Evolutionary conservation across 2,113 vertebrate genomes (phyloP).

Genomic region (Empidonax alnorum): DNA sequence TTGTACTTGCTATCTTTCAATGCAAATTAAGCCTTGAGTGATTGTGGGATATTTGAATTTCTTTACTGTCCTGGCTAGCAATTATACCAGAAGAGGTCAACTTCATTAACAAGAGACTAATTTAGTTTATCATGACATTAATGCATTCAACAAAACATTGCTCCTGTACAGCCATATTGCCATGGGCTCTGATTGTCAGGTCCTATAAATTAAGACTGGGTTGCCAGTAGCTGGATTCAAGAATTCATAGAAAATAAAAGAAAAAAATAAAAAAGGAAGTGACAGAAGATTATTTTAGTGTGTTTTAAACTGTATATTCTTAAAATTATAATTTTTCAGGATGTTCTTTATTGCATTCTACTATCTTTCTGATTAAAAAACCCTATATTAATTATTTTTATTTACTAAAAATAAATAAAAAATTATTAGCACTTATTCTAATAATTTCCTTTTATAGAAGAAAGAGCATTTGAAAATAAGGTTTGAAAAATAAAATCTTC

Average conservation of each 20-base stretch:
- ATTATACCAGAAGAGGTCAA: constrained; percentile 2
- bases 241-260: neutral
- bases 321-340: neutral
- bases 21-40: neutral
- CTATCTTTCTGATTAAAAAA: neutral
- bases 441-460: neutral
- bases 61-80: neutral
- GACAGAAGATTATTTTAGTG: neutral
- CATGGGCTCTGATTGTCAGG: constrained; percentile 4
- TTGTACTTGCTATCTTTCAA: neutral
- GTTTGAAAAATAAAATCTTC: neutral
- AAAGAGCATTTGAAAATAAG: neutral
- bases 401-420: neutral
- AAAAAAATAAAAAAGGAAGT: neutral
- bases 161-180: constrained; percentile 7
- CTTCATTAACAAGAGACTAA: constrained; percentile 1
- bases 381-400: rapidly evolving
- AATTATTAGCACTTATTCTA: neutral
- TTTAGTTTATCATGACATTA: constrained; percentile 23
- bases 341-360: neutral
- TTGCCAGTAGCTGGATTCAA: neutral
- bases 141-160: constrained; percentile 27
- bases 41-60: neutral
- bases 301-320: neutral
- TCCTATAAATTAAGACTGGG: neutral